A percentile compares a stretch with the other conserved stretches of the same genome.
Conservation (phyloP, 1,140 invertebrate species). For the Drosophila lini region DNA sequence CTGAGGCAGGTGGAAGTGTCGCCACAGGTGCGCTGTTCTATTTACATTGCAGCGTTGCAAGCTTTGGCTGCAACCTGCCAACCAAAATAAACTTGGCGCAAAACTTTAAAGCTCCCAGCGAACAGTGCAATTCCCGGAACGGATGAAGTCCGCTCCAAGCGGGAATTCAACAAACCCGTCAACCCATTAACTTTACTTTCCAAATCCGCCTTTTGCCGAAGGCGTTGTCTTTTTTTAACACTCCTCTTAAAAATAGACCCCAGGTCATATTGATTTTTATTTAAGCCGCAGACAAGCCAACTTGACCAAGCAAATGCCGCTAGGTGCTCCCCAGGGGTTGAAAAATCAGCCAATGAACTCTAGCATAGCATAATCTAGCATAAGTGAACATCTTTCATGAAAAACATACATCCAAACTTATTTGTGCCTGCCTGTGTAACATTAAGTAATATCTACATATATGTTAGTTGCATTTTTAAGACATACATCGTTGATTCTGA, state of each 20-base stretch:
- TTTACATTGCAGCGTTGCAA: conserved; percentile 45
- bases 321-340: conserved; percentile 17
- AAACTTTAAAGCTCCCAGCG: conserved; percentile 27
- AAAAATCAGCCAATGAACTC: conserved; percentile 6
- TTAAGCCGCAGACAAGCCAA: conserved; percentile 7
- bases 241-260: conserved; percentile 51
- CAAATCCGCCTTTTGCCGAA: conserved; percentile 8
- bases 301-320: conserved; percentile 11
- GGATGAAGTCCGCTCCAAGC: background rate
- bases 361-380: background rate
- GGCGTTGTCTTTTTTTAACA: conserved; percentile 15
- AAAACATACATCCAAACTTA: background rate
- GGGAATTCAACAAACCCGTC: background rate
- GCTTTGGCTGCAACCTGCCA: conserved; percentile 25
- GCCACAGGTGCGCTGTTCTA: conserved; percentile 43
- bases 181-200: conserved; percentile 5
- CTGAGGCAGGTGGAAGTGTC: background rate
- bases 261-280: conserved; percentile 56
- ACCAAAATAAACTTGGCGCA: conserved; percentile 10
- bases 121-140: background rate
- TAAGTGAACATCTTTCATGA: background rate
- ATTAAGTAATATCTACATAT: no score
- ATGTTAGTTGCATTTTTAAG: background rate
- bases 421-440: background rate
- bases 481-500: background rate